These are phyloP conservation scores for Lasaia peninsularis DNA, from an alignment of 1,140 invertebrate genomes.

Conservation along the genomic window DNA sequence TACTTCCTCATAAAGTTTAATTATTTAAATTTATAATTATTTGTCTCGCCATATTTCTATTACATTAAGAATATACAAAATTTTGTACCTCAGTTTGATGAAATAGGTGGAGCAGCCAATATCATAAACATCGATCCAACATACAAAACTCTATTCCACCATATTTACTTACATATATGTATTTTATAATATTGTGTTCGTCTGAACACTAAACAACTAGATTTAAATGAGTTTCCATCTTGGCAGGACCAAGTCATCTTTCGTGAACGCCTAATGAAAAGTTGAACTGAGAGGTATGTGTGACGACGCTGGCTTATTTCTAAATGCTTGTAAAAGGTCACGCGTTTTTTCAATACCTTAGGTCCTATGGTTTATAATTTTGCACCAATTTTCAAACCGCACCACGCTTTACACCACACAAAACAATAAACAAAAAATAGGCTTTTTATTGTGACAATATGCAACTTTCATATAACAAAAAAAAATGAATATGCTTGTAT, in stretches of 20 bases:
- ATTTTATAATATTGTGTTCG: too few relatives aligned
- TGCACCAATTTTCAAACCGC: not conserved
- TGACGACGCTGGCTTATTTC: constrained; percentile 29
- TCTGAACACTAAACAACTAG: not conserved
- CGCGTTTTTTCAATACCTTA: not conserved
- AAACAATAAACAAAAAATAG: not conserved
- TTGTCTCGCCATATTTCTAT: too few relatives aligned
- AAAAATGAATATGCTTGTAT: too few relatives aligned
- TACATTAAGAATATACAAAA: too few relatives aligned
- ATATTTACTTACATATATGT: too few relatives aligned
- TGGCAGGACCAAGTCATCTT: constrained; percentile 73
- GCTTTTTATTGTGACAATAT: not conserved
- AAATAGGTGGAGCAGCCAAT: too few relatives aligned
- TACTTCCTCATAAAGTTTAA: too few relatives aligned
- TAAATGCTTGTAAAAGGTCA: constrained; percentile 8
- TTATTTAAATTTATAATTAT: too few relatives aligned
- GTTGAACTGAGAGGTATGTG: constrained; percentile 58
- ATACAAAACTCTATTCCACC: too few relatives aligned
- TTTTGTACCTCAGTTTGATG: too few relatives aligned
- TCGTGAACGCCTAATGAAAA: constrained; percentile 73
- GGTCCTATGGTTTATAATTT: not conserved
- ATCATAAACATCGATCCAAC: too few relatives aligned
- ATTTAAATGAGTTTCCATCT: constrained; percentile 36
- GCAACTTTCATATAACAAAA: too few relatives aligned
- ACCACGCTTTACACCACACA: constrained; percentile 4